Evolutionary conservation across 2,113 vertebrate genomes (phyloP).

Genomic region (Podocnemis expansa): DNA sequence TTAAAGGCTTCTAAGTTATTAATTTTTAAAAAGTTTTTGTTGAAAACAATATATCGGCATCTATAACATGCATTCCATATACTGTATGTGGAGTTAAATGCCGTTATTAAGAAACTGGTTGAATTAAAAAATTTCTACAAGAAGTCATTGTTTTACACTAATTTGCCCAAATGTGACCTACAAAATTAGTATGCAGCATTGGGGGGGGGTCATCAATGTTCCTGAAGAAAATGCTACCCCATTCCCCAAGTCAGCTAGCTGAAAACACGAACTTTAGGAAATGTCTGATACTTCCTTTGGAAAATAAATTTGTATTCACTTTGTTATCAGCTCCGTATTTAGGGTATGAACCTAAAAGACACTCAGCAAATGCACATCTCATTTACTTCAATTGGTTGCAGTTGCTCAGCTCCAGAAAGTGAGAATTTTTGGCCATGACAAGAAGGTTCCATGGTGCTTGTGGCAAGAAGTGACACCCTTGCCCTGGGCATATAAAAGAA

Average conservation of each 20-base stretch:
- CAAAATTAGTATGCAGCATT: neutral
- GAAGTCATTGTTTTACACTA: neutral
- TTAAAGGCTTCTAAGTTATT: neutral
- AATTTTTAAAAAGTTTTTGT: neutral
- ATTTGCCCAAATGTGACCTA: neutral
- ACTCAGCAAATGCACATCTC: neutral
- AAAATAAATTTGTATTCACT: neutral
- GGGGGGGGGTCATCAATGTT: neutral
- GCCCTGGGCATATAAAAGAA: neutral
- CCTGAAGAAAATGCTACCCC: neutral
- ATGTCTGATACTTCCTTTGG: neutral
- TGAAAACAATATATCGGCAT: neutral
- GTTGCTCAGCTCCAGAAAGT: neutral
- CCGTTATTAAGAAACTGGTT: neutral
- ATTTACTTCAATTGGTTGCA: rapidly evolving
- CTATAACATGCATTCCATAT: neutral
- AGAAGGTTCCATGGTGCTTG: neutral
- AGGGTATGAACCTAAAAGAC: neutral
- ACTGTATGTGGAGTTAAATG: neutral
- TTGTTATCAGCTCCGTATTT: neutral
- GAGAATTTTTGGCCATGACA: neutral
- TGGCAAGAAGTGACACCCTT: neutral
- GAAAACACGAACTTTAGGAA: neutral
- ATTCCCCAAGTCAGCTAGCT: neutral
- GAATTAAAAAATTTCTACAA: neutral